These are phyloP conservation scores for Pyralis farinalis DNA, from an alignment of 2,888 invertebrate genomes.

Conservation along the genomic window DNA sequence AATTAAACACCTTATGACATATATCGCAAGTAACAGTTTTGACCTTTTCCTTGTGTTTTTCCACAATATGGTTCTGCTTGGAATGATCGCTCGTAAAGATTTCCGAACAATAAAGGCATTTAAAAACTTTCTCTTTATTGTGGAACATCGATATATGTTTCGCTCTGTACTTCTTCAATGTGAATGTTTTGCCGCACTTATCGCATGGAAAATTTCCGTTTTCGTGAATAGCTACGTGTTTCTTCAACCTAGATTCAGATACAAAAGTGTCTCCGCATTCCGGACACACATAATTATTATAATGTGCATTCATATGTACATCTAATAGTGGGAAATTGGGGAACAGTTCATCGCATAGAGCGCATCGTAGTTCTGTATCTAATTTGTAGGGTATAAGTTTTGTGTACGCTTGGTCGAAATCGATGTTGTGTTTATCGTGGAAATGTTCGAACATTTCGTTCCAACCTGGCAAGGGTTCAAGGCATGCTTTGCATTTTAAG, in stretches of 20 bases:
- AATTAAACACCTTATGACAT: constrained; percentile 60
- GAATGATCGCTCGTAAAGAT: constrained; percentile 29
- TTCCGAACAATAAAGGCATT: constrained; percentile 45
- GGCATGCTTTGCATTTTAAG: constrained; percentile 42
- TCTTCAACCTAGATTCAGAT: constrained; percentile 32
- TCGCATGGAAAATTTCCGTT: constrained; percentile 58
- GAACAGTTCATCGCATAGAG: constrained; percentile 37
- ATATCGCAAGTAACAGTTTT: constrained; percentile 43
- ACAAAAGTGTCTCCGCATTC: constrained; percentile 55
- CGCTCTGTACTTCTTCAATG: constrained; percentile 38
- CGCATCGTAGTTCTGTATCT: constrained; percentile 30
- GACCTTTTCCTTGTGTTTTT: constrained; percentile 39
- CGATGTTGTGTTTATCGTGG: constrained; percentile 28
- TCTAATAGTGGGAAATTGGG: constrained; percentile 41
- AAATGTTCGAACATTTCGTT: constrained; percentile 49
- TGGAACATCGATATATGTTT: constrained; percentile 47
- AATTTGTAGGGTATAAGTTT: constrained; percentile 46
- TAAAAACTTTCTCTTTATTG: constrained; percentile 24
- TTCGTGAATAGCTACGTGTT: constrained; percentile 62
- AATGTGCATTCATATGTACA: constrained; percentile 59
- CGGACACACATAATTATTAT: constrained; percentile 50
- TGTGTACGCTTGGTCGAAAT: constrained; percentile 38
- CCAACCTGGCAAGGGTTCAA: constrained; percentile 33
- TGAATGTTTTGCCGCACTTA: constrained; percentile 65
- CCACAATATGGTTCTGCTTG: constrained; percentile 38